Percentiles rank a stretch among this genome's conserved stretches.
Conservation (phyloP, 2,797 vertebrate species). For the Spondyliosoma cantharus region DNA sequence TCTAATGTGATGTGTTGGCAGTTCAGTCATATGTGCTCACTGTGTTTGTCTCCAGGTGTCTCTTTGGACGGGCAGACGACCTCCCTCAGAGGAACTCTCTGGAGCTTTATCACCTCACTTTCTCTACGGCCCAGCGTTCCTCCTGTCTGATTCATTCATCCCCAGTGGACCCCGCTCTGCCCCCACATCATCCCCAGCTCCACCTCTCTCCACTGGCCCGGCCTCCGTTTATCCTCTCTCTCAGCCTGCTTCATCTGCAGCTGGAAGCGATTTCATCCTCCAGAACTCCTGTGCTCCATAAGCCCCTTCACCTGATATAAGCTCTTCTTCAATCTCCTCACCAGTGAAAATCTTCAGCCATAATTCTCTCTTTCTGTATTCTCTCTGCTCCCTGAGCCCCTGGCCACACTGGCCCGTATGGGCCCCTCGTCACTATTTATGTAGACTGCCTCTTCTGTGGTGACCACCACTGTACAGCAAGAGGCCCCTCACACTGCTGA, state of each 20-base stretch:
- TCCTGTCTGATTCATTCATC: conserved; percentile 24
- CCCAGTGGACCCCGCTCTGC: background rate
- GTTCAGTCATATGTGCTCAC: background rate
- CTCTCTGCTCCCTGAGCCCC: conserved; percentile 63
- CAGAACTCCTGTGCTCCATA: conserved; percentile 13
- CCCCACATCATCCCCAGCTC: background rate
- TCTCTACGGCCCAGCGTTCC: background rate
- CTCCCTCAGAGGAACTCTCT: conserved; percentile 37
- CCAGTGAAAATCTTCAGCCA: conserved; percentile 50
- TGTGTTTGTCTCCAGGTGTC: conserved; percentile 61
- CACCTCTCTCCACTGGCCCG: background rate
- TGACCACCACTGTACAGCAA: conserved; percentile 46
- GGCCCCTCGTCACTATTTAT: conserved; percentile 28
- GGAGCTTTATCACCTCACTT: conserved; percentile 25
- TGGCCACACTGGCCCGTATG: conserved; percentile 11
- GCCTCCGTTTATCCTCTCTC: conserved; percentile 6
- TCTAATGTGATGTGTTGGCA: background rate
- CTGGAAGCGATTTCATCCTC: conserved; percentile 18
- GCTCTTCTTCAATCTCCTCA: conserved; percentile 38
- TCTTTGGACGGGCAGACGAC: conserved; percentile 44
- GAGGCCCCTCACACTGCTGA: conserved; percentile 60
- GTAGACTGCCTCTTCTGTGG: conserved; percentile 56
- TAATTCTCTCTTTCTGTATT: conserved; percentile 42
- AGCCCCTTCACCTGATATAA: conserved; percentile 33
- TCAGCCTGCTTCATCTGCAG: conserved; percentile 32